phyloP scores from a whole-genome alignment of 2,888 invertebrate genomes.

The Mythimna loreyi region DNA sequence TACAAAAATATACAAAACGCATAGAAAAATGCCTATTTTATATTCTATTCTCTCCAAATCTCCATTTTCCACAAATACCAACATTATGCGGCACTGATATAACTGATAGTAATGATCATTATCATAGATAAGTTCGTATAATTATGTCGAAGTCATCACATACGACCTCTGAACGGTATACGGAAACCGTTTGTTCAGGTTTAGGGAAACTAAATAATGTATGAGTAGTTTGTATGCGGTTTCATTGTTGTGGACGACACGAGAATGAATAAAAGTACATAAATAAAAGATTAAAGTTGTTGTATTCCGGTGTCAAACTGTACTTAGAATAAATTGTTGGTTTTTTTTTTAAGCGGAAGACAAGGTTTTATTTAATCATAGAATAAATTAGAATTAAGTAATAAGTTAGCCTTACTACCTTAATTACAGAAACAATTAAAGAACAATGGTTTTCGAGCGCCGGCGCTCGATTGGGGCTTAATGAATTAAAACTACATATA shows the following conservation, averaged over 20 bases:
- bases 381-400: too few relatives aligned
- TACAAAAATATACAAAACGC: background rate
- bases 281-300: background rate
- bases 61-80: slow-evolving; percentile 26
- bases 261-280: background rate
- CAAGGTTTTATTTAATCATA: too few relatives aligned
- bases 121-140: slow-evolving; percentile 39
- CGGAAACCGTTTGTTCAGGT: slow-evolving; percentile 48
- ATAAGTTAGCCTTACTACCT: too few relatives aligned
- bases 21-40: background rate
- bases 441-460: too few relatives aligned
- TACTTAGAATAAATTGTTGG: too few relatives aligned
- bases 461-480: too few relatives aligned
- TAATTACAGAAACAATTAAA: too few relatives aligned
- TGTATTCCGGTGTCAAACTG: background rate
- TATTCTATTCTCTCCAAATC: slow-evolving; percentile 19
- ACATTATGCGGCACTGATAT: slow-evolving; percentile 19
- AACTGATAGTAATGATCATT: slow-evolving; percentile 17
- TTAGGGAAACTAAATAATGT: slow-evolving; percentile 62
- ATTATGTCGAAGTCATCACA: slow-evolving; percentile 23
- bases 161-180: slow-evolving; percentile 60
- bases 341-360: too few relatives aligned
- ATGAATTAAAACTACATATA: too few relatives aligned
- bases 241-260: slow-evolving; percentile 48
- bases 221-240: slow-evolving; percentile 51